Percentiles rank a stretch among this genome's conserved stretches.
Conservation (phyloP, 2,797 vertebrate species). For the Mus minutoides region DNA sequence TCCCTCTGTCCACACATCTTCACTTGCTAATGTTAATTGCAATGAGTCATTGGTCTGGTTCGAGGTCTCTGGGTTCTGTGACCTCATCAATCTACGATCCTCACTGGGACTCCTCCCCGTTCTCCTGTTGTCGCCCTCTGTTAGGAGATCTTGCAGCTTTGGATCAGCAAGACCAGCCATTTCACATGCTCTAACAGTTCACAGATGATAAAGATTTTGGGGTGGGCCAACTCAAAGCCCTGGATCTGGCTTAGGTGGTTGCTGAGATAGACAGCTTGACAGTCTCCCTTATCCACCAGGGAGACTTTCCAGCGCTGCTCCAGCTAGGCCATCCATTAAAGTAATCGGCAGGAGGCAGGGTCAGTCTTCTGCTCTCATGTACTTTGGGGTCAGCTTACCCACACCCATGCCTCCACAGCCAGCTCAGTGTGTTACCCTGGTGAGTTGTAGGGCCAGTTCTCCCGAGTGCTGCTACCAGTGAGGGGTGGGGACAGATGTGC, state of each 20-base stretch:
- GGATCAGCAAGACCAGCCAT: not conserved
- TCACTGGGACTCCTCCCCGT: not conserved
- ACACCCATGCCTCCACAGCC: too few species aligned
- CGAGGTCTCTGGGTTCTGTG: not conserved
- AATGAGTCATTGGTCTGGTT: not conserved
- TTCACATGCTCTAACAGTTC: not conserved
- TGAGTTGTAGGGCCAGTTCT: too few species aligned
- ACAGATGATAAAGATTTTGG: not conserved
- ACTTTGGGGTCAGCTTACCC: too few species aligned
- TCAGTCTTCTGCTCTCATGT: too few species aligned
- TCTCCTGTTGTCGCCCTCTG: not conserved
- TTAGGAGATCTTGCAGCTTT: not conserved
- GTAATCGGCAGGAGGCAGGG: too few species aligned
- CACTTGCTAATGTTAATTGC: not conserved
- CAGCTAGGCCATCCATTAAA: too few species aligned
- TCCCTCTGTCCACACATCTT: not conserved
- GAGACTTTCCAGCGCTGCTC: too few species aligned
- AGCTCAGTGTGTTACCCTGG: too few species aligned
- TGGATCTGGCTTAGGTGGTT: not conserved
- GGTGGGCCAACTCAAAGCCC: not conserved
- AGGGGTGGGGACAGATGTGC: too few species aligned
- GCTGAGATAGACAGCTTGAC: not conserved
- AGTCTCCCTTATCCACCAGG: too few species aligned
- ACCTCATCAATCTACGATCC: not conserved
- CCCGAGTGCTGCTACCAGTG: too few species aligned